Evolutionary conservation across 1,140 invertebrate species (phyloP).

Genomic region (Drosophila lacteicornis): DNA sequence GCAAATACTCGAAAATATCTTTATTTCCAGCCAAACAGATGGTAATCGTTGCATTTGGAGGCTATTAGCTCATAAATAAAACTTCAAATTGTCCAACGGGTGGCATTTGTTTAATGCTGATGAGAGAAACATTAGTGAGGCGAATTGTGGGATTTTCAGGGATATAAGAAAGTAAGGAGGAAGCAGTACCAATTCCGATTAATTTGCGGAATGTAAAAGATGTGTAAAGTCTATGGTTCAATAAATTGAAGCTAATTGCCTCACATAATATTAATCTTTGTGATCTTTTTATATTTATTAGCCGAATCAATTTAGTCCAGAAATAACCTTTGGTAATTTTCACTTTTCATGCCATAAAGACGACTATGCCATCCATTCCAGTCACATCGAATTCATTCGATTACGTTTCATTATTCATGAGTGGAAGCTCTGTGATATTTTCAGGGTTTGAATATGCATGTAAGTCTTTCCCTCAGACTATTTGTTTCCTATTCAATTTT

Average conservation of each 20-base stretch:
- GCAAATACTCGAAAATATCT: constrained; percentile 50
- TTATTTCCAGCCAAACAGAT: constrained; percentile 42
- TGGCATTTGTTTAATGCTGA: constrained; percentile 40
- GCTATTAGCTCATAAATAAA: constrained; percentile 65
- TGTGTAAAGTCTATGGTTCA: too few relatives aligned
- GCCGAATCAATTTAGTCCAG: background rate
- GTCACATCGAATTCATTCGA: constrained; percentile 42
- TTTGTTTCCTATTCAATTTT: constrained; percentile 23
- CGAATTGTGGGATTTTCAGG: background rate
- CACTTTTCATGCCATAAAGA: constrained; percentile 28
- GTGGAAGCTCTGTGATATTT: constrained; percentile 32
- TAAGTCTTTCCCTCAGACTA: constrained; percentile 32
- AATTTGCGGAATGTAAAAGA: too few relatives aligned
- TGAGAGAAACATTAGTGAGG: constrained; percentile 4
- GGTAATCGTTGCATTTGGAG: constrained; percentile 36
- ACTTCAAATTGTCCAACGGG: constrained; percentile 11
- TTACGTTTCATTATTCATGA: constrained; percentile 50
- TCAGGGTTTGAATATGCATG: constrained; percentile 47
- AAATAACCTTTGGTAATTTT: constrained; percentile 9
- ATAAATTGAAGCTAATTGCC: too few relatives aligned
- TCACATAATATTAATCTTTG: background rate
- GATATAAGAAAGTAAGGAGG: background rate
- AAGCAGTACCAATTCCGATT: background rate
- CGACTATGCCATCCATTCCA: constrained; percentile 4
- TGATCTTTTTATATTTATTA: background rate